Percentiles rank a stretch among this genome's conserved stretches.
These are phyloP conservation scores for Zenarchopterus dispar DNA, from an alignment of 2,797 vertebrate genomes.

Conservation along the genomic window DNA sequence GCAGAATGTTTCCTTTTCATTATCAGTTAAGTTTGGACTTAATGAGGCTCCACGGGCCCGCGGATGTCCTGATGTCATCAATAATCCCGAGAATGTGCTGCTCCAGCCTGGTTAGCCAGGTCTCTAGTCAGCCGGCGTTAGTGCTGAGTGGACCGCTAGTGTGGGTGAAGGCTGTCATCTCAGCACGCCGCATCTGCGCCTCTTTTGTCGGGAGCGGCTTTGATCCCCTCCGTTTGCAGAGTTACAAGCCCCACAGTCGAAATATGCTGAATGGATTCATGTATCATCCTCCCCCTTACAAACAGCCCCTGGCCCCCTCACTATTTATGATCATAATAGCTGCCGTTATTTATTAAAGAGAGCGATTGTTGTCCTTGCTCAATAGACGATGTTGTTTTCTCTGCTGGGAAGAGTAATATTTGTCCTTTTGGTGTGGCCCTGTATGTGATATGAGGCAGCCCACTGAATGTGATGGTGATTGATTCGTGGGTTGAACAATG, in stretches of 20 bases:
- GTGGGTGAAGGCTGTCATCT: conserved; percentile 70
- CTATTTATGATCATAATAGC: conserved; percentile 75
- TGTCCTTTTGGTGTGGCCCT: conserved; percentile 57
- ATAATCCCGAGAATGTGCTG: conserved; percentile 68
- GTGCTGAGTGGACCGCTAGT: conserved; percentile 72
- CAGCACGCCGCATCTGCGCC: conserved; percentile 68
- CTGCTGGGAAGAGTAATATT: conserved; percentile 63
- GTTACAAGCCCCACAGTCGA: conserved; percentile 69
- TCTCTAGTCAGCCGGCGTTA: conserved; percentile 64
- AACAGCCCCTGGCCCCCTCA: conserved; percentile 58
- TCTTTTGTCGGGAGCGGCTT: conserved; percentile 75
- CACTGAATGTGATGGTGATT: conserved; percentile 69
- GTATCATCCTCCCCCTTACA: conserved; percentile 64
- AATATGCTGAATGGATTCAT: conserved; percentile 76
- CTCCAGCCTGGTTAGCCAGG: conserved; percentile 66
- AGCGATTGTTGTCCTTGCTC: conserved; percentile 68
- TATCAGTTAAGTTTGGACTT: conserved; percentile 61
- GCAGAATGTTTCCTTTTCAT: conserved; percentile 48
- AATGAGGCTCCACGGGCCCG: conserved; percentile 63
- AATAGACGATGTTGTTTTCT: conserved; percentile 71
- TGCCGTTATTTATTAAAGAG: conserved; percentile 73
- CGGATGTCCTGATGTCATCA: conserved; percentile 70
- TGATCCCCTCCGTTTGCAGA: conserved; percentile 68
- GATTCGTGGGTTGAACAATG: conserved; percentile 62
- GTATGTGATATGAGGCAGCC: conserved; percentile 45